These are phyloP conservation scores for Heliconius erato DNA, from an alignment of 2,888 invertebrate genomes.

Conservation along the genomic window DNA sequence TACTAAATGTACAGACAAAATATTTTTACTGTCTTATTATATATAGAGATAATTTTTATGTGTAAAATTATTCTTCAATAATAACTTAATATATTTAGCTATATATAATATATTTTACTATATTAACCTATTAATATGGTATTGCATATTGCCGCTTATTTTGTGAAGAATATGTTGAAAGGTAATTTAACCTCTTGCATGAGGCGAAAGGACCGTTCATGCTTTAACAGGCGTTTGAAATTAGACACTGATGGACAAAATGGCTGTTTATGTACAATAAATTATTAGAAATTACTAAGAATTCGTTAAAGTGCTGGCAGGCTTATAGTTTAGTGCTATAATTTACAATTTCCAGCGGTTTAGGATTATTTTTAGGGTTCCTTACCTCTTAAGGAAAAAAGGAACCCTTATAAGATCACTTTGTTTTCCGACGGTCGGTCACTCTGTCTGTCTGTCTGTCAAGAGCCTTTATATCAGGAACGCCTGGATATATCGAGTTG, in stretches of 20 bases:
- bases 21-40: too few relatives aligned
- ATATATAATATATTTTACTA: too few relatives aligned
- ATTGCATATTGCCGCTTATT: neutral
- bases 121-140: too few relatives aligned
- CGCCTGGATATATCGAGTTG: too few relatives aligned
- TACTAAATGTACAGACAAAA: too few relatives aligned
- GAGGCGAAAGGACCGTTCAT: neutral
- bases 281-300: neutral
- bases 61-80: neutral
- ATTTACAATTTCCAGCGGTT: neutral
- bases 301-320: neutral
- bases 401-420: too few relatives aligned
- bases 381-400: too few relatives aligned
- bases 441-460: too few relatives aligned
- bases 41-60: neutral
- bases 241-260: constrained; percentile 22
- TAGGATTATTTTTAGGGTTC: neutral
- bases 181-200: neutral
- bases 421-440: too few relatives aligned
- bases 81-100: neutral
- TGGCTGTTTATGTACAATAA: constrained; percentile 13
- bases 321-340: neutral
- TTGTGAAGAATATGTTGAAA: constrained; percentile 17
- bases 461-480: too few relatives aligned
- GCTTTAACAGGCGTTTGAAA: constrained; percentile 16